Conservation (phyloP, 2,888 invertebrate species). For the Drosophila rellima region DNA sequence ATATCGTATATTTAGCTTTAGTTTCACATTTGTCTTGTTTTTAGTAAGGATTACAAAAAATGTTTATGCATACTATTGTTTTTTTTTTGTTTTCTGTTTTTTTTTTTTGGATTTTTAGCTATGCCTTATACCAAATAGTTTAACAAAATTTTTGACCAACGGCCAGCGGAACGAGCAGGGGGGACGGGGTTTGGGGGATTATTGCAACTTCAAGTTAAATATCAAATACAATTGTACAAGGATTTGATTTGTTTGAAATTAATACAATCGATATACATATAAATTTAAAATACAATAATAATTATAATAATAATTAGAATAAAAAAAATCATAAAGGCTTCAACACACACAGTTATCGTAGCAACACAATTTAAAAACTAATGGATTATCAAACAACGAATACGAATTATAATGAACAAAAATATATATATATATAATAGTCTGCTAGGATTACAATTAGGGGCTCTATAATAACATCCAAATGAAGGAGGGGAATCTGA, state of each 20-base stretch:
- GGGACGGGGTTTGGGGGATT: neutral
- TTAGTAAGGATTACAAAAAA: slow-evolving; percentile 23
- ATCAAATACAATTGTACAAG: slow-evolving; percentile 19
- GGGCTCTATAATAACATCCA: slow-evolving; percentile 12
- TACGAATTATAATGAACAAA: slow-evolving; percentile 20
- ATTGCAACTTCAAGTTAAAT: slow-evolving; percentile 30
- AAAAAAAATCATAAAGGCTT: slow-evolving; percentile 4
- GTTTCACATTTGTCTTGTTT: slow-evolving; percentile 39
- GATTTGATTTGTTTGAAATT: slow-evolving; percentile 4
- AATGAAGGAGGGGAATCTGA: neutral
- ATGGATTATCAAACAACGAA: slow-evolving; percentile 19
- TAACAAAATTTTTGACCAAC: slow-evolving; percentile 32
- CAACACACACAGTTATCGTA: slow-evolving; percentile 21
- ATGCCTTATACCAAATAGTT: slow-evolving; percentile 37
- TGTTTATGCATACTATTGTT: slow-evolving; percentile 16
- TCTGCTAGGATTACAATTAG: slow-evolving; percentile 16
- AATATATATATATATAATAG: slow-evolving; percentile 12
- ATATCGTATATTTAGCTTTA: slow-evolving; percentile 42
- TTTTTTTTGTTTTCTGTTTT: neutral
- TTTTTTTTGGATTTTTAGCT: slow-evolving; percentile 15
- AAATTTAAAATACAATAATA: slow-evolving; percentile 25
- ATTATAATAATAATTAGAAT: slow-evolving; percentile 5
- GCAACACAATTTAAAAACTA: slow-evolving; percentile 27
- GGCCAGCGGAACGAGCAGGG: slow-evolving; percentile 1
- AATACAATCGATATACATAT: slow-evolving; percentile 25